A percentile compares a stretch with the other conserved stretches of the same genome.
These are phyloP conservation scores for Tachycineta bicolor DNA, from an alignment of 2,113 vertebrate species.

Conservation along the genomic window DNA sequence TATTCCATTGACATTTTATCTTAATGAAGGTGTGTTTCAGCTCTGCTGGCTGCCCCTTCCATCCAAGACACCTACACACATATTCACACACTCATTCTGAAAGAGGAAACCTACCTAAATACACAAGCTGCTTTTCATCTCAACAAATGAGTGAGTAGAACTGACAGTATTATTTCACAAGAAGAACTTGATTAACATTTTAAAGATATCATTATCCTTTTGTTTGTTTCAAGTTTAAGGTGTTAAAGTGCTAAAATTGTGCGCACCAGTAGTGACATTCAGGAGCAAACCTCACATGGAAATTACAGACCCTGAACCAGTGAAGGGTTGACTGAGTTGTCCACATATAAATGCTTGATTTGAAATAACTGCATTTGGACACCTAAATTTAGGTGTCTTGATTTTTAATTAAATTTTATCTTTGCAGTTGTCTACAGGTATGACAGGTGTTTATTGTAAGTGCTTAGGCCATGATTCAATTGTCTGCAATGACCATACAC, in stretches of 20 bases:
- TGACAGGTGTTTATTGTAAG: not conserved
- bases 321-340: accelerated
- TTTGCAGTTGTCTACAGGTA: not conserved
- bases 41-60: not conserved
- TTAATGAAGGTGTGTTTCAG: not conserved
- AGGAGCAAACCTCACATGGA: not conserved
- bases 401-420: not conserved
- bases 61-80: not conserved
- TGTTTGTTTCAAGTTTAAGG: not conserved
- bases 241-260: not conserved
- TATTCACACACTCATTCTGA: not conserved
- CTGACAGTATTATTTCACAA: not conserved
- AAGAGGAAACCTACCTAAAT: not conserved
- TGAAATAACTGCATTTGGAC: not conserved
- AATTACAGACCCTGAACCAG: not conserved
- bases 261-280: not conserved
- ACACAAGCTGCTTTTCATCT: not conserved
- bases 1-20: not conserved
- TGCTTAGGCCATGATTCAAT: not conserved
- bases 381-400: not conserved
- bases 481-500: not conserved
- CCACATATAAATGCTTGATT: accelerated
- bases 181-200: not conserved
- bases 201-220: not conserved
- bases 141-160: not conserved